Evolutionary conservation across 2,113 vertebrate genomes (phyloP).

Genomic region (Globicephala melas): DNA sequence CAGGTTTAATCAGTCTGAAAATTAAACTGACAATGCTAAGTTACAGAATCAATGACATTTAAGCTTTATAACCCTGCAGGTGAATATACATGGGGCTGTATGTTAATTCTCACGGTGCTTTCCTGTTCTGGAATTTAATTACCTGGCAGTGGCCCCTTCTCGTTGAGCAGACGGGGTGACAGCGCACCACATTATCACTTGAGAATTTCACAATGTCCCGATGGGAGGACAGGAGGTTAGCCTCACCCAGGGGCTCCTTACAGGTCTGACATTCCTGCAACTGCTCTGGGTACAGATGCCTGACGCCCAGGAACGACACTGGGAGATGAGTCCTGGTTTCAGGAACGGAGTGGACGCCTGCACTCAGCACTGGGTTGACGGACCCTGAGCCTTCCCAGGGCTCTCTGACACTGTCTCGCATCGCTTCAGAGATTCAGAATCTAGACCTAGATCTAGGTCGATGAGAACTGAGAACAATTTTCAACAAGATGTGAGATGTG

Average conservation of each 20-base stretch:
- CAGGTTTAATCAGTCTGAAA: neutral
- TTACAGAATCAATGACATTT: rapidly evolving
- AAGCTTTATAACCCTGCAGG: neutral
- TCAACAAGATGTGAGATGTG: neutral
- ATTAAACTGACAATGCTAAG: neutral
- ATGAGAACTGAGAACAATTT: neutral
- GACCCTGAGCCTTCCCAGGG: too few species aligned
- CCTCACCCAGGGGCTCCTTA: neutral
- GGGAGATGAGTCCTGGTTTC: rapidly evolving
- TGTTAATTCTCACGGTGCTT: neutral
- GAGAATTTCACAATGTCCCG: neutral
- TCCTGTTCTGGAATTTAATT: neutral
- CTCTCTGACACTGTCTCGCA: neutral
- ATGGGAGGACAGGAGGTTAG: neutral
- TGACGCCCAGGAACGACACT: rapidly evolving
- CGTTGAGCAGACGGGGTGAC: rapidly evolving
- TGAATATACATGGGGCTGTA: neutral
- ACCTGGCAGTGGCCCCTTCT: neutral
- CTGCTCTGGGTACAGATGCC: neutral
- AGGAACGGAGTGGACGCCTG: too few species aligned
- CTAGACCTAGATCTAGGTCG: neutral
- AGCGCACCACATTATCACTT: rapidly evolving
- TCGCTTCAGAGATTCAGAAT: neutral
- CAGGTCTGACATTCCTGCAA: too few species aligned
- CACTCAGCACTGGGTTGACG: rapidly evolving